phyloP scores from a whole-genome alignment of 2,888 invertebrate genomes.

The Chrysotoxum bicinctum region DNA sequence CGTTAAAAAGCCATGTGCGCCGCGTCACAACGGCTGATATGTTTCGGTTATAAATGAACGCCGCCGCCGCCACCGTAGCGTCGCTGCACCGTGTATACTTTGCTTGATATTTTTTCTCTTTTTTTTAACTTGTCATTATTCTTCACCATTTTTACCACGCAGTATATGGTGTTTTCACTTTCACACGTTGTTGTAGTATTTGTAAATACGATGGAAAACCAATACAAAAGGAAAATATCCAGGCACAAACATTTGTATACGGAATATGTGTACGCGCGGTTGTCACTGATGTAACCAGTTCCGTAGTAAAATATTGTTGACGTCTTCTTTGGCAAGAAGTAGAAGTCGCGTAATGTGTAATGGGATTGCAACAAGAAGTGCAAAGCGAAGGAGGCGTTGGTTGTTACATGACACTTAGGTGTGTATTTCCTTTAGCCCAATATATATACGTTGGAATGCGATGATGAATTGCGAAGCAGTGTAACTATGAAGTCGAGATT shows the following conservation, averaged over 20 bases:
- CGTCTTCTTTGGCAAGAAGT: constrained; percentile 38
- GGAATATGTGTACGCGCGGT: not conserved
- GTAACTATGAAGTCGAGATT: constrained; percentile 13
- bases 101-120: not conserved
- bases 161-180: constrained; percentile 50
- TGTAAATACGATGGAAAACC: not conserved
- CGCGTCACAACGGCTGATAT: not conserved
- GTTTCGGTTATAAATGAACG: not conserved
- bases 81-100: not conserved
- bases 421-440: constrained; percentile 37
- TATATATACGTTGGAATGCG: constrained; percentile 24
- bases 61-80: no score
- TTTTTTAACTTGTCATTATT: constrained; percentile 5
- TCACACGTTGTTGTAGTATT: constrained; percentile 34
- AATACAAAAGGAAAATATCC: constrained; percentile 6
- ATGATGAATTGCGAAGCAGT: constrained; percentile 37
- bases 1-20: not conserved
- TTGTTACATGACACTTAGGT: constrained; percentile 47
- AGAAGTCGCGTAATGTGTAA: constrained; percentile 19
- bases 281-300: constrained; percentile 34
- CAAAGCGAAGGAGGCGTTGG: constrained; percentile 36
- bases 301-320: constrained; percentile 33
- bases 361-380: constrained; percentile 8
- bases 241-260: not conserved
- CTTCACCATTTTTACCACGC: constrained; percentile 26